Conservation (phyloP, 2,888 invertebrate species). For the Trachelus iudaicus region DNA sequence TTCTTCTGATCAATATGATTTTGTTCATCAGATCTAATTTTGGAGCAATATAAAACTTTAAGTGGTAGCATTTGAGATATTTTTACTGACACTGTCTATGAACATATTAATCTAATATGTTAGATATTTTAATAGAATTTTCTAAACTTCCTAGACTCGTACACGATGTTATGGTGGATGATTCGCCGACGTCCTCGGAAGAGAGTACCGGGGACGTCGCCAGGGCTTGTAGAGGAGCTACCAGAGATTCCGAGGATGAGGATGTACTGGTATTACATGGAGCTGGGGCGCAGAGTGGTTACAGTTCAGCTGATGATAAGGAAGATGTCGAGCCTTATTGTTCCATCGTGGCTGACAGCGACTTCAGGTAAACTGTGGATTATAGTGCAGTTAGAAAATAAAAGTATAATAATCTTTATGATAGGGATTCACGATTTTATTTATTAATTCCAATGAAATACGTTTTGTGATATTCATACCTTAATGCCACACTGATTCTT, state of each 20-base stretch:
- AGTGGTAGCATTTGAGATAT: background rate
- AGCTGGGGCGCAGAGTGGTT: conserved; percentile 54
- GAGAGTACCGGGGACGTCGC: conserved; percentile 76
- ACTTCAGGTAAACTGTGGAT: conserved; percentile 52
- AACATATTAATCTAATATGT: background rate
- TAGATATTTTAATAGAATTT: background rate
- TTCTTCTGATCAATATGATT: background rate
- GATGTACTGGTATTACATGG: conserved; percentile 53
- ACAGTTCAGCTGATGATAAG: conserved; percentile 57
- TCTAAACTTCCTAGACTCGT: conserved; percentile 73
- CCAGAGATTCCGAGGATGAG: conserved; percentile 59
- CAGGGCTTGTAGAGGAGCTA: conserved; percentile 51
- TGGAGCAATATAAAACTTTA: background rate
- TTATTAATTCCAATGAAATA: no score
- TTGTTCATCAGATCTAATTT: background rate
- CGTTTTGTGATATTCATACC: no score
- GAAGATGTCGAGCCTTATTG: conserved; percentile 60
- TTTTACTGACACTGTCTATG: background rate
- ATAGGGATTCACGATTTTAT: background rate
- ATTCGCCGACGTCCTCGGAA: conserved; percentile 83
- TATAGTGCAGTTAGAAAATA: background rate
- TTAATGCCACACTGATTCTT: no score
- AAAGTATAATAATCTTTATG: background rate
- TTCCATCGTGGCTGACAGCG: conserved; percentile 61
- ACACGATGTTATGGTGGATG: conserved; percentile 85